Conservation (phyloP, 2,888 invertebrate genomes). For the Rhagium mordax region DNA sequence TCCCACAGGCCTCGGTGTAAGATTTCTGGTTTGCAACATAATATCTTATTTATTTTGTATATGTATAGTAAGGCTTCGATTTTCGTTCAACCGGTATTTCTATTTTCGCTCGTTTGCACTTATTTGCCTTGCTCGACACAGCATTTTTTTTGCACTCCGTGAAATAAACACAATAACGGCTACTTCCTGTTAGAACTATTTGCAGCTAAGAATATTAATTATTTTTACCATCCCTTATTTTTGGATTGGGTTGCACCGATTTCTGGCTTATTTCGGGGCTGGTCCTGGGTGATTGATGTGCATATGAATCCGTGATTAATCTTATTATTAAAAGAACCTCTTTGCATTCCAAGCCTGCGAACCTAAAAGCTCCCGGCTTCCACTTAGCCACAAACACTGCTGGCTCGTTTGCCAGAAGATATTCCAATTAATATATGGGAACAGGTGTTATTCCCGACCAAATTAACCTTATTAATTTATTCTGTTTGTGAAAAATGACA, state of each 20-base stretch:
- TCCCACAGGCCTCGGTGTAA: conserved; percentile 26
- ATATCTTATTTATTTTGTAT: conserved; percentile 22
- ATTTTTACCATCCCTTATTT: too few species aligned
- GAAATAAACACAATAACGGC: background rate
- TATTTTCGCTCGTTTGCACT: background rate
- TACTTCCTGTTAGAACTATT: background rate
- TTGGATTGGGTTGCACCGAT: too few species aligned
- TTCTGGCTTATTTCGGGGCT: too few species aligned
- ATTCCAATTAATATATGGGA: background rate
- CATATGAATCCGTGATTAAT: background rate
- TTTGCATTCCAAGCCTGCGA: background rate
- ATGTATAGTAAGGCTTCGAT: background rate
- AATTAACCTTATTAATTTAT: conserved; percentile 8
- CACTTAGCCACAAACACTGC: background rate
- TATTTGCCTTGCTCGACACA: background rate
- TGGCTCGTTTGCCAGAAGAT: background rate
- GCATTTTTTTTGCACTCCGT: background rate
- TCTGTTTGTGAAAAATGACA: conserved; percentile 1
- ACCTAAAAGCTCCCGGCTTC: background rate
- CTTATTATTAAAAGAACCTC: background rate
- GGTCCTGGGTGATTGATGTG: too few species aligned
- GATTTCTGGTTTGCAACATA: conserved; percentile 29
- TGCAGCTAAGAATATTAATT: too few species aligned
- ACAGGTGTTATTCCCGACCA: conserved; percentile 13
- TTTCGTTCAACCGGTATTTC: background rate